A percentile compares a stretch with the other conserved stretches of the same genome.
Conservation (phyloP, 2,113 vertebrate species). For the Dromiciops gliroides region DNA sequence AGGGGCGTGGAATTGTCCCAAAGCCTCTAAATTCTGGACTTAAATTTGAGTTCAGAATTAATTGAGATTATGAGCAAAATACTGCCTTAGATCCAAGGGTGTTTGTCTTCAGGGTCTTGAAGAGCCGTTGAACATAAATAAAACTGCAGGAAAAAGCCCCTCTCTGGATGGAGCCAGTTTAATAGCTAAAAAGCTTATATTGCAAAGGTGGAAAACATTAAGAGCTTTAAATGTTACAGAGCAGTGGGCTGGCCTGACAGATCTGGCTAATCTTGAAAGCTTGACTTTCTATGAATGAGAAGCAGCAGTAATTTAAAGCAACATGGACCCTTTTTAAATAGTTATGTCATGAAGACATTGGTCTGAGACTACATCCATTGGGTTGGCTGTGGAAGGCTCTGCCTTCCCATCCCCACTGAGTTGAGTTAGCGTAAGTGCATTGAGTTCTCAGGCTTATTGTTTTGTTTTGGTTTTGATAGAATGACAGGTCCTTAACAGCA, state of each 20-base stretch:
- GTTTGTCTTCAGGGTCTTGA: not conserved
- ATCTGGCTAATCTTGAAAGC: not conserved
- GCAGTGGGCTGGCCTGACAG: not conserved
- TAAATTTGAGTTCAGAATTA: not conserved
- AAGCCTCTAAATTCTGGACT: fast-evolving
- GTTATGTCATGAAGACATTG: not conserved
- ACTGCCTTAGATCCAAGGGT: not conserved
- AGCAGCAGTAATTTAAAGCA: not conserved
- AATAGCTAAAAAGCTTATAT: fast-evolving
- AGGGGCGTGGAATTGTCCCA: fast-evolving
- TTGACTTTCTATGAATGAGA: not conserved
- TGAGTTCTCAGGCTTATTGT: not conserved
- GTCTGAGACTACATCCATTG: too few relatives aligned
- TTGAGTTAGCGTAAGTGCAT: not conserved
- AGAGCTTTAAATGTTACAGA: too few relatives aligned
- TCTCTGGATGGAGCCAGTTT: fast-evolving
- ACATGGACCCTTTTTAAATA: not conserved
- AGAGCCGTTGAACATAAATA: not conserved
- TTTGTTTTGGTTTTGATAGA: not conserved
- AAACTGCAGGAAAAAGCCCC: too few relatives aligned
- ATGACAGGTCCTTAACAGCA: not conserved
- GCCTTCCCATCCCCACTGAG: not conserved
- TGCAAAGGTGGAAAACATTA: not conserved
- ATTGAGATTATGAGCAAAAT: not conserved
- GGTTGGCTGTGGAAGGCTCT: not conserved